Evolutionary conservation across 2,797 vertebrate species (phyloP), one percentile per base, ranked within the genome.

Genomic region (Intellagama lesueurii): DNA sequence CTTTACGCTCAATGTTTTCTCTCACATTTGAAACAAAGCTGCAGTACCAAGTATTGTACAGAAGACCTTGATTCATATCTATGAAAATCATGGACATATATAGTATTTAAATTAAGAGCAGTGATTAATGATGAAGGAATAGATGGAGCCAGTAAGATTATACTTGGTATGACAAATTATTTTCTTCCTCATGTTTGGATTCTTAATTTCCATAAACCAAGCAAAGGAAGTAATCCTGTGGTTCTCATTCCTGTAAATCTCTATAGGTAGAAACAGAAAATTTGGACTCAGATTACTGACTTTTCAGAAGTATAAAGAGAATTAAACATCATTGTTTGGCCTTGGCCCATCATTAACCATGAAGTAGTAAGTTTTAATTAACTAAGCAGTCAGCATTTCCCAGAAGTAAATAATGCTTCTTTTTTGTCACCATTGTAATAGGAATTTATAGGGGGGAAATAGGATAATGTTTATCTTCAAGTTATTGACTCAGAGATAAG

Each of bases 401-500:
- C 0, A 6, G n/a, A 0, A 1, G 11, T 7, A 4, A 72, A 49
- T 26, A 19, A 8, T 60, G 40, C 68, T 81, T 49, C 1, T 32
- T 35, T n/a, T n/a, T 83, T 56, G 35, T 76, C 49, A 24, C 12
- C 28, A 30, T 47, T 78, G 76, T 89, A 64, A 85, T 78, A 28
- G 73, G 28, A 90, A 87, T 16, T 66, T 80, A 70, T 73, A 85
- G 70, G 91, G 76, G 49, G 28, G 9, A 22, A 5, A 12, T 44
- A 83, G 72, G 70, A 75, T 68, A 60, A 90, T 72, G 6, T 88
- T 93, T 94, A 64, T 52, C 86, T 87, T 66, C 89, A 84, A 90
- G 87, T 0, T 11, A 72, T 73, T 83, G 84, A 93, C 22, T 92
- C 2, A 1, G 40, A 90, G 86, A 92, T 84, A 89, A 92, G 90